Conservation (phyloP, 2,113 vertebrate genomes). For the Fregetta grallaria region DNA sequence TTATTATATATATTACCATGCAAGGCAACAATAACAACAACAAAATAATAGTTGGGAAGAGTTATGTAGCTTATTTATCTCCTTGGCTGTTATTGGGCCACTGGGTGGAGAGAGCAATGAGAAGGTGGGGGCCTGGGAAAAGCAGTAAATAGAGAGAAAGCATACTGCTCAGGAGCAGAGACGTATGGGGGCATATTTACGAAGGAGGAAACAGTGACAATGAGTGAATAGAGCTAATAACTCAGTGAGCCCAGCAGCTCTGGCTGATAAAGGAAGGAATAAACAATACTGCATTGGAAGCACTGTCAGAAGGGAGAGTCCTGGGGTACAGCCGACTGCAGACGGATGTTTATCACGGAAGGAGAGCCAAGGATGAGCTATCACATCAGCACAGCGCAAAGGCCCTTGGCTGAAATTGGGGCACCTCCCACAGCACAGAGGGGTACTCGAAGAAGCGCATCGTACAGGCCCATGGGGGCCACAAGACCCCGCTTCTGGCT, state of each 20-base stretch:
- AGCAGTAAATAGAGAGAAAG: constrained; percentile 72
- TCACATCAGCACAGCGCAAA: not conserved
- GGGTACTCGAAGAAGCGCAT: not conserved
- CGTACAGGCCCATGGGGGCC: not conserved
- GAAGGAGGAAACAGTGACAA: constrained; percentile 64
- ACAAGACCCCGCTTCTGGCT: not conserved
- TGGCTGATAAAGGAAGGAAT: constrained; percentile 57
- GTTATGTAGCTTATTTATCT: constrained; percentile 80
- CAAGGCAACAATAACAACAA: constrained; percentile 57
- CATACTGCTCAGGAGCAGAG: constrained; percentile 57
- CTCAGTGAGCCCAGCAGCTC: constrained; percentile 54
- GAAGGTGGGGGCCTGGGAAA: constrained; percentile 26
- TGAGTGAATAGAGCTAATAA: constrained; percentile 68
- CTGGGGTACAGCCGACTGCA: not conserved
- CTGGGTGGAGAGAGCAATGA: constrained; percentile 35
- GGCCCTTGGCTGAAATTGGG: not conserved
- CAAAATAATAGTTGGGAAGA: constrained; percentile 69
- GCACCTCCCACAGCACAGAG: not conserved
- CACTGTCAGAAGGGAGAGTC: not conserved
- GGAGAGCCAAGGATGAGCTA: not conserved
- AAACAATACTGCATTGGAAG: constrained; percentile 45
- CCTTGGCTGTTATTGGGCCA: constrained; percentile 67
- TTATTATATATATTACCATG: constrained; percentile 73
- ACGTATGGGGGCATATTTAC: constrained; percentile 65
- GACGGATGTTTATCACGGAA: not conserved